Evolutionary conservation across 2,797 vertebrate species (phyloP), one percentile per base, ranked within the genome.

Genomic region (Cephalopachus bancanus): DNA sequence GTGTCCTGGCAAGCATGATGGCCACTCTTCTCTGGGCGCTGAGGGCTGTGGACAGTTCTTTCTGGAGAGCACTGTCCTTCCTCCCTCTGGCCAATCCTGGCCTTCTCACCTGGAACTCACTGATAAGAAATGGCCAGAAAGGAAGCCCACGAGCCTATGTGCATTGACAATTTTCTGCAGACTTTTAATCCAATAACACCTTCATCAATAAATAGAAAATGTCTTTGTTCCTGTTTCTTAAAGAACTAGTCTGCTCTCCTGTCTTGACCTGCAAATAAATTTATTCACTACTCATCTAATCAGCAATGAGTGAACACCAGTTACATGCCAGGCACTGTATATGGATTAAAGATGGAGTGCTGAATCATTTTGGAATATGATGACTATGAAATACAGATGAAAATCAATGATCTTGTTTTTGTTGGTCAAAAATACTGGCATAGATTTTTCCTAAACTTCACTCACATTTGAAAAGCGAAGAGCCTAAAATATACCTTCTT

Each of bases 1-100:
- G 92, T 93, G 44, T 71, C 84, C 65, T 91, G 53, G 94, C 72
- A 90, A 93, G 84, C 33, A 78, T 67, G 76, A 84, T 49, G 83
- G 76, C 71, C 33, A 44, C 12, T 60, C 65, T 84, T 79, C 78
- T 75, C 80, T 28, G n/a, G 65, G 88, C 79, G 72, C 16, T 62
- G 60, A 55, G 2, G 9, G 19, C 30, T 81, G 15, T 19, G 28
- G 86, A 65, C 7, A 65, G 60, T 79, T 86, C 60, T n/a, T 2
- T 72, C 19, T n/a, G 62, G 91, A 69, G 19, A 65, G 65, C 86
- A 65, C 30, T 8, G 62, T 59, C 53, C 67, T 90, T 8, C 84
- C 71, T 16, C 37, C 15, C 16, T 62, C 15, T 26, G 30, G 65
- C 24, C 44, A 62, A 59, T 76, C 67, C 81, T 30, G 26, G 28